Evolutionary conservation across 2,888 invertebrate genomes (phyloP).

Genomic region (Calliopum simillimum): DNA sequence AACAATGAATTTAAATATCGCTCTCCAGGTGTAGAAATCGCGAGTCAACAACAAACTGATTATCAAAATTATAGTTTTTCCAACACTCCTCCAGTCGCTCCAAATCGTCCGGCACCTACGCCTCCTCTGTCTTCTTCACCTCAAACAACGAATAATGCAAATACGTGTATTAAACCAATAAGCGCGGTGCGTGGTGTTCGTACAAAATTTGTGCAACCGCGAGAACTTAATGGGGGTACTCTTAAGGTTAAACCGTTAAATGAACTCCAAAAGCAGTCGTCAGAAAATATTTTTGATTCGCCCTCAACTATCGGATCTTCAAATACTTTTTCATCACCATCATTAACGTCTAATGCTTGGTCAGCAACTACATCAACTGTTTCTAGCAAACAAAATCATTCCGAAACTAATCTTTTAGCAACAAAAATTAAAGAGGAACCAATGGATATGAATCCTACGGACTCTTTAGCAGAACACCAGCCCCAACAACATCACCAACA

Average conservation of each 20-base stretch:
- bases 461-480: background rate
- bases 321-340: background rate
- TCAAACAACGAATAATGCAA: background rate
- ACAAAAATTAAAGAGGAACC: too few relatives aligned
- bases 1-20: background rate
- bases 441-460: too few relatives aligned
- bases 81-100: background rate
- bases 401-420: too few relatives aligned
- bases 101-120: background rate
- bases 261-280: constrained; percentile 28
- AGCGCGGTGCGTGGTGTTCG: constrained; percentile 41
- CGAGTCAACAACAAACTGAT: background rate
- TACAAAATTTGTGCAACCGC: constrained; percentile 46
- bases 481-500: background rate
- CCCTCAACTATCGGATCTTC: background rate
- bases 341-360: background rate
- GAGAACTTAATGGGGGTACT: constrained; percentile 34
- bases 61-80: background rate
- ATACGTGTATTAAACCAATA: background rate
- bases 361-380: background rate
- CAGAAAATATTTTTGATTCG: background rate
- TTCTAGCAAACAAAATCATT: background rate
- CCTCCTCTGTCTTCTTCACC: background rate
- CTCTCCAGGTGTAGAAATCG: background rate
- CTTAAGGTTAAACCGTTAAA: constrained; percentile 30